A percentile compares a stretch with the other conserved stretches of the same genome.
These are phyloP conservation scores for Pseudolaguvia tuberculata DNA, from an alignment of 2,113 vertebrate species.

Conservation along the genomic window DNA sequence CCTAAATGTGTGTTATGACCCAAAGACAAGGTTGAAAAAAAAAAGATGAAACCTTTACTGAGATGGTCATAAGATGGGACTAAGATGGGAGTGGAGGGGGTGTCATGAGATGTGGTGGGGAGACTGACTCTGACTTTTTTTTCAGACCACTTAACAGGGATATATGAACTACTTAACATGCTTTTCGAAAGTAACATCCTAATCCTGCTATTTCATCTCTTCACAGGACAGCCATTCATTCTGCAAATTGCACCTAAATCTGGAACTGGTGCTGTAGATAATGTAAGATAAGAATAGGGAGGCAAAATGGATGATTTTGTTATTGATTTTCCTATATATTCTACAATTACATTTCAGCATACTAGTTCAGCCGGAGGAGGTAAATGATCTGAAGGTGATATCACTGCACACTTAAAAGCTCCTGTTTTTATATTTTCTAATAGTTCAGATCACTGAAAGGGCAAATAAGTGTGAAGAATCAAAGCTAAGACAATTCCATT, in stretches of 20 bases:
- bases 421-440: slow-evolving; percentile 50
- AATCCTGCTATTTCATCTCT: slow-evolving; percentile 58
- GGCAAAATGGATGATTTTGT: slow-evolving; percentile 69
- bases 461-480: slow-evolving; percentile 37
- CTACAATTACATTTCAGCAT: slow-evolving; percentile 70
- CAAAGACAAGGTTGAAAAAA: slow-evolving; percentile 3
- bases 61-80: neutral
- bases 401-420: slow-evolving; percentile 58
- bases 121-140: slow-evolving; percentile 52
- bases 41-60: slow-evolving; percentile 43
- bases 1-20: slow-evolving; percentile 43
- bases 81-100: slow-evolving; percentile 35
- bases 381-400: slow-evolving; percentile 57
- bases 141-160: slow-evolving; percentile 68
- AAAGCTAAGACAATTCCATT: slow-evolving; percentile 21
- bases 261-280: slow-evolving; percentile 57
- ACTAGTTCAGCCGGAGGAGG: slow-evolving; percentile 49
- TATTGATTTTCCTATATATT: slow-evolving; percentile 77
- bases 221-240: slow-evolving; percentile 56
- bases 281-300: slow-evolving; percentile 68
- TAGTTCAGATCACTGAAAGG: slow-evolving; percentile 48
- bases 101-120: slow-evolving; percentile 54
- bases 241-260: slow-evolving; percentile 56
- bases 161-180: slow-evolving; percentile 67
- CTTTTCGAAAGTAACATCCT: slow-evolving; percentile 67